Conservation (phyloP, 37 sponge, comb jelly and placozoan species). For the Cliona cf. orientalis region DNA sequence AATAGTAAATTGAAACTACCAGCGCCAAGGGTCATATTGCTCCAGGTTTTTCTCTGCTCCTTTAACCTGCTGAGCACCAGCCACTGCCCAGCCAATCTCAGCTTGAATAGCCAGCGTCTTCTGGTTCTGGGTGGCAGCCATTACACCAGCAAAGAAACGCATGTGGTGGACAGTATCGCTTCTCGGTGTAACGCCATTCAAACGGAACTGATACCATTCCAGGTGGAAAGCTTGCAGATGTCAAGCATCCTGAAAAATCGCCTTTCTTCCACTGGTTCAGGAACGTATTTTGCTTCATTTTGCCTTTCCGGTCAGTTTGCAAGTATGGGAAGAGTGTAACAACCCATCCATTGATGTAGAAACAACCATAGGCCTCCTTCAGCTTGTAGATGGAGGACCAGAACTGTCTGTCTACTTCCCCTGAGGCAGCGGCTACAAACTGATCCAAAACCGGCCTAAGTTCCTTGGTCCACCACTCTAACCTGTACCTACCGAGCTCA, state of each 20-base stretch:
- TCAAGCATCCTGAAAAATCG: too few species aligned
- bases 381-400: conserved; percentile 58
- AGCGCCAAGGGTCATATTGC: too few species aligned
- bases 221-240: too few species aligned
- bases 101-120: conserved; percentile 41
- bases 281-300: neutral
- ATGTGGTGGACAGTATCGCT: conserved; percentile 14
- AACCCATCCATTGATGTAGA: conserved; percentile 58
- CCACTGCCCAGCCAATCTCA: conserved; percentile 72
- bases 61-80: too few species aligned
- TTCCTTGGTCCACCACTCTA: conserved; percentile 56
- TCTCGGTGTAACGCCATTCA: conserved; percentile 20
- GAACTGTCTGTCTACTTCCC: conserved; percentile 47
- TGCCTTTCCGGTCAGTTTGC: too few species aligned
- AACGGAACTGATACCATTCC: conserved; percentile 50
- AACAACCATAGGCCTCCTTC: too few species aligned
- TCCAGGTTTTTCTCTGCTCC: too few species aligned
- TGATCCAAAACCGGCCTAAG: conserved; percentile 52
- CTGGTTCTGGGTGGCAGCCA: conserved; percentile 44
- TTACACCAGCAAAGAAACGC: conserved; percentile 64
- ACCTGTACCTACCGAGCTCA: conserved; percentile 28
- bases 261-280: conserved; percentile 16
- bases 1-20: too few species aligned
- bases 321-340: conserved; percentile 55
- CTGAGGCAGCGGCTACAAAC: conserved; percentile 58